Evolutionary conservation across 53 echinoderm and acorn worm genomes (phyloP).

Genomic region (Paracentrotus lividus): DNA sequence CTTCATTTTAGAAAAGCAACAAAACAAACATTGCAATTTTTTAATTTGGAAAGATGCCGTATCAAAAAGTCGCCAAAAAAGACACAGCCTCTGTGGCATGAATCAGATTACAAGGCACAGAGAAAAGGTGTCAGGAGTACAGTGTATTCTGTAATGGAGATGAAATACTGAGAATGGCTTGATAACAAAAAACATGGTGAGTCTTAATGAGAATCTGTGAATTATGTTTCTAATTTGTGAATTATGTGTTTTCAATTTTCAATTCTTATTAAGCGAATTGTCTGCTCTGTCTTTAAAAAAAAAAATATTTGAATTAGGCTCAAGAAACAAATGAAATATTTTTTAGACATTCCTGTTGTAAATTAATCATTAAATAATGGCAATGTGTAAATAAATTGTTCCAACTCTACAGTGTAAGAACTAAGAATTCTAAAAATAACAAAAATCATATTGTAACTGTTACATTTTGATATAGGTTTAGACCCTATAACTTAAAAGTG

Average conservation of each 20-base stretch:
- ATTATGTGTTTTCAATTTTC: background rate
- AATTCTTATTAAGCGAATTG: background rate
- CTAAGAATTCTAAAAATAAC: too few species aligned
- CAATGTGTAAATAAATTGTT: too few species aligned
- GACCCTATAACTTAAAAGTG: too few species aligned
- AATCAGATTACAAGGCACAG: slow-evolving; percentile 99
- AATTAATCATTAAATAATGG: too few species aligned
- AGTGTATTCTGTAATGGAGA: slow-evolving; percentile 97
- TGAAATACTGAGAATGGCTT: slow-evolving; percentile 99
- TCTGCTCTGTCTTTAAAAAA: background rate
- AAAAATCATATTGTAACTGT: too few species aligned
- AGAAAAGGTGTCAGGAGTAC: slow-evolving; percentile 96
- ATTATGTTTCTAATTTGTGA: background rate
- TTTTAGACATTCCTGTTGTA: too few species aligned
- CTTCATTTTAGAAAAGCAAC: too few species aligned
- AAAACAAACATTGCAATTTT: too few species aligned
- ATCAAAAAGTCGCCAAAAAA: slow-evolving; percentile 86
- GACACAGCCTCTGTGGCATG: slow-evolving; percentile 96
- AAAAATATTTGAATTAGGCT: background rate
- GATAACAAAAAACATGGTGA: slow-evolving; percentile 99
- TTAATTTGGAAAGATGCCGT: slow-evolving; percentile 80
- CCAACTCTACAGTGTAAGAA: too few species aligned
- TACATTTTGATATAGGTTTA: too few species aligned
- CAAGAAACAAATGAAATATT: too few species aligned
- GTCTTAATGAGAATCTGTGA: background rate